These are phyloP conservation scores for Gymnopithys bicolor DNA, from an alignment of 2,797 vertebrate genomes.

Conservation along the genomic window DNA sequence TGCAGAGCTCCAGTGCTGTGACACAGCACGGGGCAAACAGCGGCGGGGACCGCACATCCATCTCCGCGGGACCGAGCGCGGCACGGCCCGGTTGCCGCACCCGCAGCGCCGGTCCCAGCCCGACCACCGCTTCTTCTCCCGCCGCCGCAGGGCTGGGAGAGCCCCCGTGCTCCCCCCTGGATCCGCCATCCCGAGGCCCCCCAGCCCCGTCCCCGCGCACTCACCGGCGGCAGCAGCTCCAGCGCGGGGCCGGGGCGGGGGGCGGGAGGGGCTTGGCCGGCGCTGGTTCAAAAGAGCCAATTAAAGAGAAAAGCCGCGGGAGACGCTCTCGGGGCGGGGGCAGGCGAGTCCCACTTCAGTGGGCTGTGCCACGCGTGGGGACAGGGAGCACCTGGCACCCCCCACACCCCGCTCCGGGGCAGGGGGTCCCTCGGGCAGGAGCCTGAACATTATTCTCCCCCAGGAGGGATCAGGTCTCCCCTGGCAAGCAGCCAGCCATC, in stretches of 20 bases:
- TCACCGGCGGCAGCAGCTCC: neutral
- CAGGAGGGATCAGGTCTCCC: neutral
- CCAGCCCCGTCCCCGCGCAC: neutral
- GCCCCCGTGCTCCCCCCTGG: neutral
- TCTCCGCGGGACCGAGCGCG: fast-evolving
- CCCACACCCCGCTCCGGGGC: neutral
- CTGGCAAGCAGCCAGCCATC: neutral
- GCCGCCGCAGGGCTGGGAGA: neutral
- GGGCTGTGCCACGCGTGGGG: neutral
- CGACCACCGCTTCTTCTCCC: neutral
- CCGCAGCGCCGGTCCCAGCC: neutral
- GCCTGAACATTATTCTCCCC: fast-evolving
- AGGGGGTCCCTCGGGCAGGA: neutral
- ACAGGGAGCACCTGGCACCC: neutral
- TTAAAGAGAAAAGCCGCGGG: neutral
- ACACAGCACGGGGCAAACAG: neutral
- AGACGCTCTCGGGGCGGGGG: neutral
- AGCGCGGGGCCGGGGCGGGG: neutral
- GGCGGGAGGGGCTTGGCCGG: neutral
- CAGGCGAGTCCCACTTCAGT: neutral
- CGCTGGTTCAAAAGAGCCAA: neutral
- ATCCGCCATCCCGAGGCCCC: no score
- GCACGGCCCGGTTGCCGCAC: no score
- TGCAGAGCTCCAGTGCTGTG: neutral
- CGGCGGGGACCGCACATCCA: neutral